Conservation (phyloP, 1,140 invertebrate genomes). For the Gyrodactylus bullatarudis region DNA sequence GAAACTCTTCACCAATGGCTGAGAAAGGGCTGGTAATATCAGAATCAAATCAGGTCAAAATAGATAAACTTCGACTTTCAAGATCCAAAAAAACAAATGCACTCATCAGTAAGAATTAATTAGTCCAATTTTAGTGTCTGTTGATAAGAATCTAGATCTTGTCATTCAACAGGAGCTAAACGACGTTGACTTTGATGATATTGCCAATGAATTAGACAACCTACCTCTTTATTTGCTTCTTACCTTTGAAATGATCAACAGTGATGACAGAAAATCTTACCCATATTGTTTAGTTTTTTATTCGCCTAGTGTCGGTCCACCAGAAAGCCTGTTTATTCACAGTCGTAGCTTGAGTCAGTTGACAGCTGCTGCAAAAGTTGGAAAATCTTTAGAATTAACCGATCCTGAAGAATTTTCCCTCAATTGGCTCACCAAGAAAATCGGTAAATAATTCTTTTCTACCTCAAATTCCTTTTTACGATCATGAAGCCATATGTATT, state of each 20-base stretch:
- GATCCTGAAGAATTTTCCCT: neutral
- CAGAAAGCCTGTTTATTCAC: neutral
- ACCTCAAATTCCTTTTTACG: too few relatives aligned
- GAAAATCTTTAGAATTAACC: neutral
- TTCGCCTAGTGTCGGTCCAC: neutral
- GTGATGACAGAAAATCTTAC: neutral
- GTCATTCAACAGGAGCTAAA: neutral
- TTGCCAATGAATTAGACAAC: neutral
- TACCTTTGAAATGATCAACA: neutral
- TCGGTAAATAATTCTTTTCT: too few relatives aligned
- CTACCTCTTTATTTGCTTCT: constrained; percentile 6
- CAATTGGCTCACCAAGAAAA: neutral
- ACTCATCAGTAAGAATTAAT: neutral
- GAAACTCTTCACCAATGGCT: too few relatives aligned
- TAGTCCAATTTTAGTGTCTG: neutral
- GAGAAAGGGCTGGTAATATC: neutral
- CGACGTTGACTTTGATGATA: neutral
- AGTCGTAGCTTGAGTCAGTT: neutral
- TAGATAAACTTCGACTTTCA: neutral
- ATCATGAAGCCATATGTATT: too few relatives aligned
- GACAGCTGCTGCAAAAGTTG: neutral
- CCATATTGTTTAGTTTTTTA: neutral
- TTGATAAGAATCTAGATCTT: neutral
- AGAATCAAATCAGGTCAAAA: neutral
- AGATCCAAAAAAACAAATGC: neutral